A percentile compares a stretch with the other conserved stretches of the same genome.
These are phyloP conservation scores for Corythornis vintsioides DNA, from an alignment of 2,113 vertebrate genomes.

Conservation along the genomic window DNA sequence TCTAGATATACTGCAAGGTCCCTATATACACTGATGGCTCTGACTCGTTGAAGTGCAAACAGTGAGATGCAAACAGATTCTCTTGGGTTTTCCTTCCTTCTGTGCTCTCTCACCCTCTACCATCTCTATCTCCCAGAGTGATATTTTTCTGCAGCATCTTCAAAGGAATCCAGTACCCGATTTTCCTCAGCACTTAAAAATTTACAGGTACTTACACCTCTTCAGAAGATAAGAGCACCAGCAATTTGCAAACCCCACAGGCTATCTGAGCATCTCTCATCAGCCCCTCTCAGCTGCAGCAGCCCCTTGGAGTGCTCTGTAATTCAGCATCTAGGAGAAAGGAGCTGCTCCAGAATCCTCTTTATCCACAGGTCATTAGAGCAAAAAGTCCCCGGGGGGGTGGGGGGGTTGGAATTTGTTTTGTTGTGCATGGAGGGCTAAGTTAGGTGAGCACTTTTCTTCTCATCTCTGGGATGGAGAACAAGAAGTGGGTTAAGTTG, in stretches of 20 bases:
- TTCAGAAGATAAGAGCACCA: background rate
- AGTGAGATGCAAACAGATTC: slow-evolving; percentile 1
- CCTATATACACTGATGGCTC: background rate
- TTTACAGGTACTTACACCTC: slow-evolving; percentile 33
- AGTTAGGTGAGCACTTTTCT: background rate
- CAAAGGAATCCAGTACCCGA: slow-evolving; percentile 2
- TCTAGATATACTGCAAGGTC: background rate
- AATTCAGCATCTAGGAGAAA: background rate
- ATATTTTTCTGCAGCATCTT: background rate
- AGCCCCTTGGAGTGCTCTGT: background rate
- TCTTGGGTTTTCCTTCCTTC: slow-evolving; percentile 1
- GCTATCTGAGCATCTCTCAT: background rate
- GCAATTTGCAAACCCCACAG: background rate
- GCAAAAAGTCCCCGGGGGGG: background rate
- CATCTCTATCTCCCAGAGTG: background rate
- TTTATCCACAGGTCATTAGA: background rate
- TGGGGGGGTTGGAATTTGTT: background rate
- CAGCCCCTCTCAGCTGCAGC: background rate
- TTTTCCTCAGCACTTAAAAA: slow-evolving; percentile 27
- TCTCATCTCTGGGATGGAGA: background rate
- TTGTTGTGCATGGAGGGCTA: background rate
- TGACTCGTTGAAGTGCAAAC: background rate
- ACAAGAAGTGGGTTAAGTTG: background rate
- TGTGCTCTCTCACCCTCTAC: background rate
- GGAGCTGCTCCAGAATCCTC: background rate